Evolutionary conservation across 1,140 invertebrate species (phyloP), one percentile per base, ranked within the genome.

Genomic region (Oedothorax gibbosus): DNA sequence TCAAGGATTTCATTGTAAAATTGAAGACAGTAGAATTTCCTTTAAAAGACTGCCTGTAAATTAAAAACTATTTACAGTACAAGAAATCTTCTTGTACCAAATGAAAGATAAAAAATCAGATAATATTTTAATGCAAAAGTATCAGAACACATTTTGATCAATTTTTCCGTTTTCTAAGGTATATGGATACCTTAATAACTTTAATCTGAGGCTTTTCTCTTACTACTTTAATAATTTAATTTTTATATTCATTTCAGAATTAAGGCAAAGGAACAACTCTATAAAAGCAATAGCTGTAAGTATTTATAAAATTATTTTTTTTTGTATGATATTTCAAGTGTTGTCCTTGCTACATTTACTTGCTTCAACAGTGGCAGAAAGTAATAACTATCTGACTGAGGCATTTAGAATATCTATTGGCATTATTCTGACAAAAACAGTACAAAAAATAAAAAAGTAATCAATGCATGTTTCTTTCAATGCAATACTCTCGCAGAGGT

Each of bases 251-350:
- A 20, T 79, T 79, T 79, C 51, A 79, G 77, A 79, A 7, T 53
- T 79, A 4, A 50, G 77, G 35, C 77, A 66, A 18, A 68, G 77
- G 14, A 79, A 49, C n/a, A 79, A 79, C 20, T 68, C 77, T 8
- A 7, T 56, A 0, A 79, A 79, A 56, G 53, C 77, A 12, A 51
- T 79, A 14, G 66, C 77, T 11, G 77, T 79, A 54, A 79, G 77
- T 66, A 35, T 35, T 35, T 35, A 35, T 35, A 64, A 18, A 56
- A 57, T 21, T 2, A 14, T 75, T 8, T 11, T 11, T 12, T 51
- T 14, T 7, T 72, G 35, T n/a, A 3, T 62, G 57, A 62, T 62
- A 15, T 15, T 62, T 15, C 12, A 62, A 62, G 12, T 18, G 12
- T 62, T 15, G 18, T 62, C 12, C 18, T 62, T 18, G 18, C 12